Conservation (phyloP, 2,113 vertebrate species). For the Felis chaus region DNA sequence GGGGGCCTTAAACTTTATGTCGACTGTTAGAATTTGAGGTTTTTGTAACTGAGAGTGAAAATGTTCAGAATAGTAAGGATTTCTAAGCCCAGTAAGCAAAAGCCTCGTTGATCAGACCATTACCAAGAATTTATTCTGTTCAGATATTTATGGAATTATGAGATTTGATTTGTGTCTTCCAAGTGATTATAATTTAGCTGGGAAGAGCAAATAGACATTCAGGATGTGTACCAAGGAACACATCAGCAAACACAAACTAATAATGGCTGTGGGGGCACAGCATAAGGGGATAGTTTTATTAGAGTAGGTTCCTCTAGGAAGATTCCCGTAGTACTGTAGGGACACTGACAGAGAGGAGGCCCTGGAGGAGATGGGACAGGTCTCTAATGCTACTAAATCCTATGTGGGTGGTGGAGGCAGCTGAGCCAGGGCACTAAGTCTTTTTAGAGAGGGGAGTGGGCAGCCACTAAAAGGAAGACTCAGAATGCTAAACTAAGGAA, state of each 20-base stretch:
- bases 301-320: not conserved
- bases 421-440: not conserved
- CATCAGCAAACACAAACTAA: not conserved
- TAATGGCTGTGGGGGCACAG: not conserved
- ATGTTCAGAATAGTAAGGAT: not conserved
- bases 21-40: not conserved
- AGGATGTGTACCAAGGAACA: not conserved
- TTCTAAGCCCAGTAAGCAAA: constrained; percentile 42
- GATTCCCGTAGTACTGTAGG: not conserved
- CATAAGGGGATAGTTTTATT: not conserved
- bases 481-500: constrained; percentile 2
- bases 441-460: not conserved
- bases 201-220: not conserved
- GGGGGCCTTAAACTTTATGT: constrained; percentile 40
- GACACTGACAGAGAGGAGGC: not conserved
- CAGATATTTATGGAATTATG: not conserved
- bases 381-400: not conserved
- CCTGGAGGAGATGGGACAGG: not conserved
- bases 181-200: not conserved
- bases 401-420: not conserved
- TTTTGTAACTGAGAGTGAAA: constrained; percentile 46
- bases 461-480: not conserved
- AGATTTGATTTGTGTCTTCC: constrained; percentile 27
- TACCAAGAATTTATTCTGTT: constrained; percentile 29
- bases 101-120: not conserved